Percentiles rank a stretch among this genome's conserved stretches.
phyloP scores from a whole-genome alignment of 2,797 vertebrate genomes.

The Sarcophilus harrisii region DNA sequence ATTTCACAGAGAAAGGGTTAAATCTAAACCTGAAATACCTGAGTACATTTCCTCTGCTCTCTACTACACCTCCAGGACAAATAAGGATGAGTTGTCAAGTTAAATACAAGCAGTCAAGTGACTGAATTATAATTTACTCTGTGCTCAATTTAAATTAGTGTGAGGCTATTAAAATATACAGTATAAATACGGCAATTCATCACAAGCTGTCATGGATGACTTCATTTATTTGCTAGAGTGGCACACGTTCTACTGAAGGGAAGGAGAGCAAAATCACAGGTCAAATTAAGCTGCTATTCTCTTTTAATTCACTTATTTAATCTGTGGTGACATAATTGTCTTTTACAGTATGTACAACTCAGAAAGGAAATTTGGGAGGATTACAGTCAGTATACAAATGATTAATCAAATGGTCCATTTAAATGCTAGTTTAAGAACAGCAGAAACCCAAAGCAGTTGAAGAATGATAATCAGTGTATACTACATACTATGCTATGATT shows the following conservation, averaged over 20 bases:
- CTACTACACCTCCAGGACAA: slow-evolving; percentile 85
- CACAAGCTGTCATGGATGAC: slow-evolving; percentile 93
- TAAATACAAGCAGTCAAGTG: slow-evolving; percentile 93
- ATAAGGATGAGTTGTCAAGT: slow-evolving; percentile 88
- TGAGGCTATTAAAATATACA: slow-evolving; percentile 96
- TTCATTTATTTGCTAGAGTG: slow-evolving; percentile 89
- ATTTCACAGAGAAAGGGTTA: slow-evolving; percentile 75
- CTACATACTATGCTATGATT: neutral
- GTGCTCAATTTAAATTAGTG: slow-evolving; percentile 96
- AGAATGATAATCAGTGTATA: slow-evolving; percentile 56
- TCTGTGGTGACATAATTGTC: slow-evolving; percentile 87
- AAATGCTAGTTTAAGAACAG: slow-evolving; percentile 83
- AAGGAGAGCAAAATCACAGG: slow-evolving; percentile 90
- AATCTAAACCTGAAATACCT: slow-evolving; percentile 76
- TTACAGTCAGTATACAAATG: slow-evolving; percentile 84
- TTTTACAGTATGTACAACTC: slow-evolving; percentile 86
- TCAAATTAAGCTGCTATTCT: slow-evolving; percentile 92
- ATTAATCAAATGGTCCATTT: slow-evolving; percentile 87
- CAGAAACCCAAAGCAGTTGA: slow-evolving; percentile 73
- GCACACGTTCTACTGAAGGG: slow-evolving; percentile 83
- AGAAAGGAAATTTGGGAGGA: slow-evolving; percentile 85
- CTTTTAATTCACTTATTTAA: slow-evolving; percentile 91
- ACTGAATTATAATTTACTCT: slow-evolving; percentile 96
- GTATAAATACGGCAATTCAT: slow-evolving; percentile 97
- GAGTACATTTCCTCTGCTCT: slow-evolving; percentile 72